Evolutionary conservation across 2,888 invertebrate species (phyloP).

Genomic region (Agonopterix heracliana): DNA sequence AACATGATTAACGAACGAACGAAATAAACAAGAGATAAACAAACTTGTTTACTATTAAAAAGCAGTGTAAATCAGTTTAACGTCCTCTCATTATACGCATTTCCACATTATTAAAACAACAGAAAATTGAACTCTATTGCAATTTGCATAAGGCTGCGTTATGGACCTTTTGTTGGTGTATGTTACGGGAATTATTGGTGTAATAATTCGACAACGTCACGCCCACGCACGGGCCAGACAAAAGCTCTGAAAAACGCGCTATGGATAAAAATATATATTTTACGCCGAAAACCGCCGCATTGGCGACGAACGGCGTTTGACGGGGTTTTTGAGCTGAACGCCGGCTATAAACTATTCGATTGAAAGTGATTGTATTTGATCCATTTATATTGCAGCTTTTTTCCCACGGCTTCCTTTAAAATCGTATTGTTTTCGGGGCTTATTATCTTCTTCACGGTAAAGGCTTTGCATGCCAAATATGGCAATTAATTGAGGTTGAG

Average conservation of each 20-base stretch:
- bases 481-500: no score
- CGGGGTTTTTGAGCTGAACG: neutral
- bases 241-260: conserved; percentile 3
- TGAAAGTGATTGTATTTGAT: no score
- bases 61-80: conserved; percentile 35
- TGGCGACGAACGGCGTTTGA: neutral
- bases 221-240: conserved; percentile 14
- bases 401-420: no score
- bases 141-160: no score
- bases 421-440: no score
- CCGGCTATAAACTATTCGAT: no score
- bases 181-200: conserved; percentile 27
- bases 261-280: conserved; percentile 5
- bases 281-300: neutral
- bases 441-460: no score
- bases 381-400: no score
- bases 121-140: no score
- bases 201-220: conserved; percentile 24
- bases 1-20: no score
- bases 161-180: neutral
- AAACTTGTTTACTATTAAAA: conserved; percentile 25
- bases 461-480: no score
- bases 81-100: conserved; percentile 13
- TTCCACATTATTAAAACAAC: no score
- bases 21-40: conserved; percentile 1